Evolutionary conservation across 1,140 invertebrate species (phyloP).

Genomic region (Oscheius sp.): DNA sequence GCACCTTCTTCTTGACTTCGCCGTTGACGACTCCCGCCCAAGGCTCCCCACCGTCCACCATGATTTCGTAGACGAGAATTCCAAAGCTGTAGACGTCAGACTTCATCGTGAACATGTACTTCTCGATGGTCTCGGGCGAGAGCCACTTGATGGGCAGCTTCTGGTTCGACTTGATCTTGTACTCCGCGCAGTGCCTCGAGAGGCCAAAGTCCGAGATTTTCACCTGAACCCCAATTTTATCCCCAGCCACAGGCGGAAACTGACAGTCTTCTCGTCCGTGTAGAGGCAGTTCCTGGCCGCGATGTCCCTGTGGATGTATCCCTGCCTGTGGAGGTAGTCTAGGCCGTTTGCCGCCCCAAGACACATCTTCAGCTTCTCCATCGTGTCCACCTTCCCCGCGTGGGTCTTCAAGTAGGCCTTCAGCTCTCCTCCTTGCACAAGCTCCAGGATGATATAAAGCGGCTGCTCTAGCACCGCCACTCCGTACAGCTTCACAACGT

Average conservation of each 20-base stretch:
- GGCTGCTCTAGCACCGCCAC: conserved; percentile 45
- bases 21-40: conserved; percentile 43
- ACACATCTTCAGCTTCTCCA: conserved; percentile 42
- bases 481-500: conserved; percentile 43
- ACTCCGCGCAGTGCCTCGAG: conserved; percentile 16
- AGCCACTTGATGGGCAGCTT: conserved; percentile 45
- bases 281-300: conserved; percentile 77
- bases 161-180: conserved; percentile 11
- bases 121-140: conserved; percentile 39
- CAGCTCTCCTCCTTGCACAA: conserved; percentile 43
- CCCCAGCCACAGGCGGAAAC: too few relatives aligned
- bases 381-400: conserved; percentile 1
- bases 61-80: conserved; percentile 3
- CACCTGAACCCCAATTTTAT: too few relatives aligned
- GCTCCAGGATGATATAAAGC: conserved; percentile 50
- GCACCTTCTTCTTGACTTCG: conserved; percentile 46
- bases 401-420: conserved; percentile 42
- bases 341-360: conserved; percentile 69
- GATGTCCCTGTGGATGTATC: conserved; percentile 83
- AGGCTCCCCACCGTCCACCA: conserved; percentile 16
- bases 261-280: conserved; percentile 9
- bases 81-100: conserved; percentile 42
- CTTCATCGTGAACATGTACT: conserved; percentile 20
- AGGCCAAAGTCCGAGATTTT: conserved; percentile 51
- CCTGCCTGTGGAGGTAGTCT: conserved; percentile 89